Percentiles rank a stretch among this genome's conserved stretches.
Conservation (phyloP, 2,888 invertebrate species). For the Euspilapteryx auroguttella region DNA sequence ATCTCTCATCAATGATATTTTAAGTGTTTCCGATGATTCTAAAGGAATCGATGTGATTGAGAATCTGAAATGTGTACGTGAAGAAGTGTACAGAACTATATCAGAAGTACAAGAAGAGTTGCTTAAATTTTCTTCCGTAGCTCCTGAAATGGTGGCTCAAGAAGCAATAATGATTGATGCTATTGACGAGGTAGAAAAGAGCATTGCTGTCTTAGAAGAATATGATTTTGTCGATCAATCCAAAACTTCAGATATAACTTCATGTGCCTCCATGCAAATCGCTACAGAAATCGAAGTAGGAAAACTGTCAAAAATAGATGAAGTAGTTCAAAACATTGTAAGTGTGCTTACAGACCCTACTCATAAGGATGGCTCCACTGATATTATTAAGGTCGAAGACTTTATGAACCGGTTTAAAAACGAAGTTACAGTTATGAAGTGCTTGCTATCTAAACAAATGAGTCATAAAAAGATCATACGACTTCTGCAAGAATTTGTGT, state of each 20-base stretch:
- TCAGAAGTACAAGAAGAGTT: constrained; percentile 30
- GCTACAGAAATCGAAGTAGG: constrained; percentile 26
- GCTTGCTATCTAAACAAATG: constrained; percentile 22
- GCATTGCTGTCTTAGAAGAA: constrained; percentile 34
- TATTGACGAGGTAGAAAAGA: constrained; percentile 30
- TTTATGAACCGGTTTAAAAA: constrained; percentile 31
- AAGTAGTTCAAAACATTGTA: constrained; percentile 25
- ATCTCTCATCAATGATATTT: constrained; percentile 18
- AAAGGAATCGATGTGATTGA: constrained; percentile 26
- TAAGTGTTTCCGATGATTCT: constrained; percentile 23
- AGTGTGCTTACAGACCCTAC: constrained; percentile 22
- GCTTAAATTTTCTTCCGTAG: constrained; percentile 21
- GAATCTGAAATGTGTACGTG: constrained; percentile 24
- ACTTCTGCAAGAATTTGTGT: constrained; percentile 30
- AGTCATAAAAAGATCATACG: constrained; percentile 35
- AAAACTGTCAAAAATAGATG: constrained; percentile 23
- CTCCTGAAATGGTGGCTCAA: constrained; percentile 16
- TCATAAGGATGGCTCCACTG: constrained; percentile 19
- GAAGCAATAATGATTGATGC: constrained; percentile 32
- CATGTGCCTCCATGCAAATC: constrained; percentile 18
- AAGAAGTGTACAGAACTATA: constrained; percentile 28
- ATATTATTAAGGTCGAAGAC: constrained; percentile 27
- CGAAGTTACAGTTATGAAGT: constrained; percentile 28
- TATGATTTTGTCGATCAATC: constrained; percentile 35
- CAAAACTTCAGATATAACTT: constrained; percentile 22